Conservation (phyloP, 2,888 invertebrate genomes). For the Lampropteryx suffumata region DNA sequence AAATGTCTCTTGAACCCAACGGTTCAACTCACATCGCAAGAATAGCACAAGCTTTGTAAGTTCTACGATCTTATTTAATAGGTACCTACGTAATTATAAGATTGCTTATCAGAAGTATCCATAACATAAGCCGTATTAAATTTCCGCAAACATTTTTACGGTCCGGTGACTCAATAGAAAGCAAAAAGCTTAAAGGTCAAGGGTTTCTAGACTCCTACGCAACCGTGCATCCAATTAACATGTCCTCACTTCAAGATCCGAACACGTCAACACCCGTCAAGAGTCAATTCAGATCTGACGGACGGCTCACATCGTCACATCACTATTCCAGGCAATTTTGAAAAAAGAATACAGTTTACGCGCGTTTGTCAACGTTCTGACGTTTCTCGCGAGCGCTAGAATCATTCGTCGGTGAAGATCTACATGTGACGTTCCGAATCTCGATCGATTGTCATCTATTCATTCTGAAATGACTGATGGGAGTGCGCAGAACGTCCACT, state of each 20-base stretch:
- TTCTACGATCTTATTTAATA: constrained; percentile 10
- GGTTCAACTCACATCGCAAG: constrained; percentile 4
- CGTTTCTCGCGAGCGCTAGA: constrained; percentile 57
- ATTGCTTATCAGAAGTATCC: constrained; percentile 17
- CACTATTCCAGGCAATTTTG: constrained; percentile 56
- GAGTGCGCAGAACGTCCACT: constrained; percentile 53
- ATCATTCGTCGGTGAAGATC: constrained; percentile 64
- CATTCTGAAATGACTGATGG: constrained; percentile 74
- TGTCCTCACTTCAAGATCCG: constrained; percentile 73
- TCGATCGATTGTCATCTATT: constrained; percentile 69
- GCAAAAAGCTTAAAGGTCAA: constrained; percentile 29
- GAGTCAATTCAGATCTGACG: constrained; percentile 72
- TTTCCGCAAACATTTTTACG: constrained; percentile 28
- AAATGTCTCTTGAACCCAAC: constrained; percentile 5
- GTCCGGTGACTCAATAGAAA: constrained; percentile 25
- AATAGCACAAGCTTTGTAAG: constrained; percentile 12
- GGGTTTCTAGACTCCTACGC: constrained; percentile 47
- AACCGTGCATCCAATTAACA: constrained; percentile 66
- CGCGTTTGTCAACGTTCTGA: constrained; percentile 64
- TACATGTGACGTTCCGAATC: constrained; percentile 68
- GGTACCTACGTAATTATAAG: constrained; percentile 11
- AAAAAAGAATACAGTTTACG: constrained; percentile 46
- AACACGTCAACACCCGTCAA: constrained; percentile 71
- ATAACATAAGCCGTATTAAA: constrained; percentile 20
- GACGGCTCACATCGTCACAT: constrained; percentile 72